A percentile compares a stretch with the other conserved stretches of the same genome.
Evolutionary conservation across 1,140 invertebrate species (phyloP).

Genomic region (Eurosta solidaginis): DNA sequence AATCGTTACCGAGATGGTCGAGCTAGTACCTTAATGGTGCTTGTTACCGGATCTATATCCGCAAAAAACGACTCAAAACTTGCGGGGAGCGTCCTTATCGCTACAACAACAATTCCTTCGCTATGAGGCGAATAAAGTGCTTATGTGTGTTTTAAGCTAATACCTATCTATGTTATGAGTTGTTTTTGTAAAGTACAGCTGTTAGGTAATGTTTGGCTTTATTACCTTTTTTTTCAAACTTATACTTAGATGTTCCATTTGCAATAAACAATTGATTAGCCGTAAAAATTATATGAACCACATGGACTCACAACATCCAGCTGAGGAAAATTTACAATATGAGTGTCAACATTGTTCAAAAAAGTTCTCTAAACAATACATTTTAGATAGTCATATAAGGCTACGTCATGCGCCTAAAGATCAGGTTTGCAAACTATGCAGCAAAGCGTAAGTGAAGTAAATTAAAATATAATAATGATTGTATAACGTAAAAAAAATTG

Average conservation of each 20-base stretch:
- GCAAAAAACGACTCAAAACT: too few relatives aligned
- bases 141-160: too few relatives aligned
- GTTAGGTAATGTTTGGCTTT: not conserved
- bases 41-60: too few relatives aligned
- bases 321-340: conserved; percentile 5
- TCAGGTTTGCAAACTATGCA: conserved; percentile 45
- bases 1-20: too few relatives aligned
- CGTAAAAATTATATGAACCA: not conserved
- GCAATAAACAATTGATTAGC: conserved; percentile 19
- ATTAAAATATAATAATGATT: not conserved
- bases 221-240: not conserved
- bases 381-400: conserved; percentile 51
- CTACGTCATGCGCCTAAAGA: conserved; percentile 47
- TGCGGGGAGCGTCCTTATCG: too few relatives aligned
- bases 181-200: not conserved
- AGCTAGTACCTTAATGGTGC: too few relatives aligned
- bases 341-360: conserved; percentile 46
- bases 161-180: too few relatives aligned
- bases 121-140: too few relatives aligned
- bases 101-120: too few relatives aligned
- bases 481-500: not conserved
- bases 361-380: conserved; percentile 51
- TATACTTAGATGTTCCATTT: not conserved
- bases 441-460: not conserved
- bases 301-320: not conserved